Evolutionary conservation across 2,113 vertebrate species (phyloP).

Genomic region (Sander vitreus): DNA sequence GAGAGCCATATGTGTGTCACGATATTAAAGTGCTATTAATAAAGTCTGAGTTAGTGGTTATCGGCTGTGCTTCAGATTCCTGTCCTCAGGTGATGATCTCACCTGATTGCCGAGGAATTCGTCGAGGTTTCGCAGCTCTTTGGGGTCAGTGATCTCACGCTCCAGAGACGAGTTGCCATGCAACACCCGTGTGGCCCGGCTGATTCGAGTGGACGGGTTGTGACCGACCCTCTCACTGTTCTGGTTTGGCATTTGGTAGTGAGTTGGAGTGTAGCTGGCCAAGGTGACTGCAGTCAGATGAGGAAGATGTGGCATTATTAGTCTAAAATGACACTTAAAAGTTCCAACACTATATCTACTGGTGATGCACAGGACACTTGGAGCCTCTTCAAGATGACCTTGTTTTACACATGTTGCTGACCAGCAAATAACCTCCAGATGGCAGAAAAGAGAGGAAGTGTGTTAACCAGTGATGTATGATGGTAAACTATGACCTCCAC

Average conservation of each 20-base stretch:
- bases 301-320: neutral
- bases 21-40: neutral
- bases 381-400: neutral
- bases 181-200: slow-evolving; percentile 87
- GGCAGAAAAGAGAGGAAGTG: slow-evolving; percentile 27
- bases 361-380: neutral
- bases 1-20: neutral
- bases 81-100: slow-evolving; percentile 3
- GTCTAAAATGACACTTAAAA: neutral
- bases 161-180: slow-evolving; percentile 87
- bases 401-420: neutral
- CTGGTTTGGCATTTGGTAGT: slow-evolving; percentile 65
- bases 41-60: neutral
- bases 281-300: slow-evolving; percentile 58
- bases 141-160: slow-evolving; percentile 88
- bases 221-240: slow-evolving; percentile 37
- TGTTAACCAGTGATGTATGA: slow-evolving; percentile 2
- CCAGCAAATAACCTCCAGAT: slow-evolving; percentile 38
- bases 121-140: slow-evolving; percentile 93
- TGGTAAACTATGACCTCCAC: neutral
- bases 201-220: slow-evolving; percentile 89
- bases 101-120: slow-evolving; percentile 97
- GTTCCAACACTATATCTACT: neutral
- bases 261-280: slow-evolving; percentile 31
- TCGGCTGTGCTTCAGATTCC: neutral